Evolutionary conservation across 2,888 invertebrate genomes (phyloP), one percentile per base, ranked within the genome.

Genomic region (Drosophila peninsularis): DNA sequence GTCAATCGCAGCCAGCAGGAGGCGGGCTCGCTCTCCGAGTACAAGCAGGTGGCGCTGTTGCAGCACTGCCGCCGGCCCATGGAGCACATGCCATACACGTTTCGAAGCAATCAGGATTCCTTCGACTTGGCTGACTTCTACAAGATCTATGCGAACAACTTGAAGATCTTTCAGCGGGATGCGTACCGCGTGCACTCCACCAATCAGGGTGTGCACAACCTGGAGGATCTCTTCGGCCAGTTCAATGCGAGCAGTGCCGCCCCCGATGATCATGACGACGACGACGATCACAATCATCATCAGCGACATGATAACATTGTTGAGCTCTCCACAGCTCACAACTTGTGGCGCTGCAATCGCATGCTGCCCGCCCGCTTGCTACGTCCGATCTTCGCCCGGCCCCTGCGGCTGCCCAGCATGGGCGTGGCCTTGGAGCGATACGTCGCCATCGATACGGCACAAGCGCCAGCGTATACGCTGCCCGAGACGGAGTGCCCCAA

Each of bases 401-500:
- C 97, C 1, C 92, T 93, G 69, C 95, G 95, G 81, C 94, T 96
- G 39, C 95, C 95, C 39, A 95, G 94, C 91, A 95, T 95, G 92
- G 96, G 96, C 9, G 95, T 96, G 86, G 95, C 95, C 81, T 94
- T 96, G 54, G 97, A 97, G 91, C 95, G 96, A 88, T 96, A 94
- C 92, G 87, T 96, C 57, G 93, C 96, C 62, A 94, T 98, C 57
- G 95, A 97, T 90, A 96, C 96, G 80, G 93, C 94, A 37, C 94
- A 94, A 87, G 94, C 96, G 58, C 93, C 93, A 27, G 92, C 94
- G 30, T 97, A 96, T 89, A 91, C 93, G 69, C 92, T 97, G 91
- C 97, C 97, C 11, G 95, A 96, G 84, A 95, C 96, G 13, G 97
- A 97, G 91, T 97, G 97, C 90, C 95, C 95, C 80, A 96, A 95